Conservation (phyloP, 2,113 vertebrate genomes). For the Lamprotornis superbus region DNA sequence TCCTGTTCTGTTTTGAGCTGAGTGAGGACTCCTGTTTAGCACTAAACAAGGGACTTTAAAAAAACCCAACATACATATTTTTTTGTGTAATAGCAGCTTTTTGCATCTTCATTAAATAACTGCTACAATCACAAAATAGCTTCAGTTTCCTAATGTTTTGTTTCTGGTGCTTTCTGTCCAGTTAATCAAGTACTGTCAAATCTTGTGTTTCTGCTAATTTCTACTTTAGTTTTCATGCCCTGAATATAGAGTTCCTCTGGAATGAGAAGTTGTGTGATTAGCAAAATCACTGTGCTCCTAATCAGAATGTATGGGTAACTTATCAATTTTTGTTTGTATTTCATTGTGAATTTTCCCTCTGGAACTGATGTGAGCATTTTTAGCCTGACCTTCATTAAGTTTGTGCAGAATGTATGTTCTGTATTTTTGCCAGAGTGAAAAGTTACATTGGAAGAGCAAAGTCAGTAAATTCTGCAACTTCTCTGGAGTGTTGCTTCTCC, state of each 20-base stretch:
- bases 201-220: constrained; percentile 35
- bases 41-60: neutral
- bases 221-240: neutral
- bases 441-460: accelerated
- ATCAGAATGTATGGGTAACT: neutral
- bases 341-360: neutral
- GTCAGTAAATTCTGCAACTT: neutral
- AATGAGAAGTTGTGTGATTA: neutral
- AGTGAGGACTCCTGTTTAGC: neutral
- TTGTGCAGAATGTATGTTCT: neutral
- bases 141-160: neutral
- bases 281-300: neutral
- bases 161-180: constrained; percentile 6
- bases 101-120: neutral
- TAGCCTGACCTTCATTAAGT: neutral
- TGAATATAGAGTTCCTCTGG: constrained; percentile 26
- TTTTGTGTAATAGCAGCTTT: neutral
- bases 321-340: neutral
- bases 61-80: neutral
- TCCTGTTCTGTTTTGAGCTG: neutral
- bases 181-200: constrained; percentile 36
- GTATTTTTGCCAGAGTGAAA: neutral
- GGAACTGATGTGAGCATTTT: neutral
- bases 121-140: neutral
- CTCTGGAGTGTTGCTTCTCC: neutral